Conservation (phyloP, 2,888 invertebrate species). For the Phalera bucephala region DNA sequence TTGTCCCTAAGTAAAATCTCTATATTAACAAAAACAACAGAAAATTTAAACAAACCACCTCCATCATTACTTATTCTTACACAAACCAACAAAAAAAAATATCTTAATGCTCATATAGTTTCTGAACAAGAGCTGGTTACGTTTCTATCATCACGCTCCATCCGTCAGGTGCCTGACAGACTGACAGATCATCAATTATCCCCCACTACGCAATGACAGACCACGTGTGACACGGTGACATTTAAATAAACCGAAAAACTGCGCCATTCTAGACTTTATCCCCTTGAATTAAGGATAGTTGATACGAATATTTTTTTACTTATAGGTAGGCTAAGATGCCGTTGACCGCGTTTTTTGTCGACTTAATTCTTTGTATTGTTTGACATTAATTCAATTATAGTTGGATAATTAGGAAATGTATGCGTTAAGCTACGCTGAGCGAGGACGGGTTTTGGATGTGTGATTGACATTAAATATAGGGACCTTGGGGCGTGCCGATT, state of each 20-base stretch:
- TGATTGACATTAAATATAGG: too few relatives aligned
- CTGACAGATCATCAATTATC: slow-evolving; percentile 62
- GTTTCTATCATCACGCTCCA: slow-evolving; percentile 38
- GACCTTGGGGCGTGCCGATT: too few relatives aligned
- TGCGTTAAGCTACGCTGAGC: neutral
- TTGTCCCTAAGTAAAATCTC: too few relatives aligned
- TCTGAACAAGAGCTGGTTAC: slow-evolving; percentile 8
- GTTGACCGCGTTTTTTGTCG: slow-evolving; percentile 38
- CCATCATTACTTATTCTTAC: neutral
- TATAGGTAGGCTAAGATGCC: slow-evolving; percentile 33
- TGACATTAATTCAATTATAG: slow-evolving; percentile 21
- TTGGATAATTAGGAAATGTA: slow-evolving; percentile 8
- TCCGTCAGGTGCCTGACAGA: slow-evolving; percentile 40
- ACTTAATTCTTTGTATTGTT: slow-evolving; percentile 16
- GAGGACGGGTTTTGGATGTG: neutral
- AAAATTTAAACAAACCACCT: neutral
- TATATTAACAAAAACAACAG: too few relatives aligned
- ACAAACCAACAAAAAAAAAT: slow-evolving; percentile 1
- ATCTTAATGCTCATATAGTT: slow-evolving; percentile 1
- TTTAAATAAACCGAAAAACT: slow-evolving; percentile 6
- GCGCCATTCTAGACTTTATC: neutral
- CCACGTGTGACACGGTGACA: slow-evolving; percentile 46
- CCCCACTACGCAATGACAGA: slow-evolving; percentile 52
- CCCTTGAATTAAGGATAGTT: neutral
- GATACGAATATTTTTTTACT: slow-evolving; percentile 28